Evolutionary conservation across 2,888 invertebrate species (phyloP), one percentile per base, ranked within the genome.

Genomic region (Polymixis flavicincta): DNA sequence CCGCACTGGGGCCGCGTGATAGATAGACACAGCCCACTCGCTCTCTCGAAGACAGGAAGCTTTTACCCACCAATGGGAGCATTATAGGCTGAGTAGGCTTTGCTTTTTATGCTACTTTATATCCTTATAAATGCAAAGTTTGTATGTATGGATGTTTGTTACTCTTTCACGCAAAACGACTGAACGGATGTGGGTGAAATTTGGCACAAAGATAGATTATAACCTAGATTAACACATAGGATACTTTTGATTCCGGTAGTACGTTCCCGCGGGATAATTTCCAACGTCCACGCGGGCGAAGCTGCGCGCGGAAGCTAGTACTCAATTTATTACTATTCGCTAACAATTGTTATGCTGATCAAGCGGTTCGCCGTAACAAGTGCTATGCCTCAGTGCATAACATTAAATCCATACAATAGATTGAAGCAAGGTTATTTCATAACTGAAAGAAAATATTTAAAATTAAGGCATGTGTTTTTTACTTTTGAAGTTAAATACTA

Each of bases 301-400:
- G n/a, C n/a, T n/a, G n/a, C n/a, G n/a, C n/a, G n/a, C n/a, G n/a
- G n/a, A n/a, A n/a, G n/a, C n/a, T n/a, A n/a, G n/a, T n/a, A n/a
- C n/a, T n/a, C n/a, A n/a, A n/a, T n/a, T n/a, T n/a, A n/a, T 42
- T 32, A 54, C 48, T 65, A 61, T 73, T 71, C 28, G 69, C 59
- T 68, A 61, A 68, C 70, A 14, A 79, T 83, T 80, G 70, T 83
- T 70, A 75, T 83, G 82, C 64, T 73, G 84, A 79, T 73, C 50
- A 67, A 72, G 67, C 57, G n/a, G 70, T 64, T 48, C 75, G 64
- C 50, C 55, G 67, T 57, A 52, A 57, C 55, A 37, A 37, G 45
- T 60, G 25, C 63, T 42, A 50, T 55, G 70, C 37, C 52, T 54
- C 45, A 50, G 14, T 71, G 69, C 64, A 75, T 75, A 75, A 76